A percentile compares a stretch with the other conserved stretches of the same genome.
These are phyloP conservation scores for Nesometra sesokonis DNA, from an alignment of 35 echinoderm and acorn worm species.

Conservation along the genomic window DNA sequence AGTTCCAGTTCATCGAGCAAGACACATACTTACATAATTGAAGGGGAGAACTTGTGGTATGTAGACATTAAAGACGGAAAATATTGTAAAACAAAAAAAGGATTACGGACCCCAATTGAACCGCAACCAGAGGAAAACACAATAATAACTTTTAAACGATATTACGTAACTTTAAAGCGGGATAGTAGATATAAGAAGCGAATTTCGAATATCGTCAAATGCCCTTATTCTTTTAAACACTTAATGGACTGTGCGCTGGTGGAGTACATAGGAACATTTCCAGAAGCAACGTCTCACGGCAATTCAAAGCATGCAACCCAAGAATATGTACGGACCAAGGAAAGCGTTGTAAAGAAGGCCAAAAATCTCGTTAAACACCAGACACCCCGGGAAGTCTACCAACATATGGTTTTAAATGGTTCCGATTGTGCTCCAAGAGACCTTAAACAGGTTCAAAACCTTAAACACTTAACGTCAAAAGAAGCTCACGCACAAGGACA, in stretches of 20 bases:
- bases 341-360: background rate
- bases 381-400: slow-evolving; percentile 15
- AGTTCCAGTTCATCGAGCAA: background rate
- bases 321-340: slow-evolving; percentile 8
- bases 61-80: background rate
- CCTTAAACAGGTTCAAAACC: slow-evolving; percentile 26
- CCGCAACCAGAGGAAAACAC: background rate
- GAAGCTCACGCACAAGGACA: background rate
- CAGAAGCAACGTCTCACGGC: slow-evolving; percentile 8
- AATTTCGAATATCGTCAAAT: background rate
- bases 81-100: background rate
- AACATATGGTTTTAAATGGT: slow-evolving; percentile 6
- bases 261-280: background rate
- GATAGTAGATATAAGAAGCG: background rate
- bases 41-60: background rate
- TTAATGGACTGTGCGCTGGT: background rate
- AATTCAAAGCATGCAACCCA: background rate
- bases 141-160: background rate
- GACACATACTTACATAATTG: background rate
- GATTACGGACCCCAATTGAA: background rate
- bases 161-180: background rate
- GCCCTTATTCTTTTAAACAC: background rate
- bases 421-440: slow-evolving; percentile 14
- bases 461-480: background rate
- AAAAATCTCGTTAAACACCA: slow-evolving; percentile 5